Conservation (phyloP, 2,797 vertebrate species). For the Babyrousa celebensis region DNA sequence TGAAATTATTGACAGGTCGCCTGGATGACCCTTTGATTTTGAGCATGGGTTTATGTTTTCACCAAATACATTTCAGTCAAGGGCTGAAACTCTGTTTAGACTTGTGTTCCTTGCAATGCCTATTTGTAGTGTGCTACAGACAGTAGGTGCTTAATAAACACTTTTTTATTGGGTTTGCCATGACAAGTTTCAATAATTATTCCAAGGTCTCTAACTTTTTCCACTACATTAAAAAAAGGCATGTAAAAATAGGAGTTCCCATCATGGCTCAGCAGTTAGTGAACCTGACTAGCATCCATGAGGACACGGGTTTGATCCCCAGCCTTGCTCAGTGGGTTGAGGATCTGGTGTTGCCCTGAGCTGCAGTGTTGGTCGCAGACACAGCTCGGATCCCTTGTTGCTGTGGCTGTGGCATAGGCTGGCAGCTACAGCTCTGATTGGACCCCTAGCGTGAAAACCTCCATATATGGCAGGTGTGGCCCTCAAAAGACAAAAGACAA, state of each 20-base stretch:
- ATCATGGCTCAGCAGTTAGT: too few species aligned
- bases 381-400: too few species aligned
- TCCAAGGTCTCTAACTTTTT: neutral
- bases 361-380: too few species aligned
- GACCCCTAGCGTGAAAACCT: too few species aligned
- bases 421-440: too few species aligned
- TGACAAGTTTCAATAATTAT: slow-evolving; percentile 29
- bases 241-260: slow-evolving; percentile 38
- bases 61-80: neutral
- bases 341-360: too few species aligned
- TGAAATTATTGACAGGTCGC: slow-evolving; percentile 25
- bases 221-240: slow-evolving; percentile 18
- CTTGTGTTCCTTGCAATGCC: neutral
- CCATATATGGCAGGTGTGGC: too few species aligned
- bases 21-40: neutral
- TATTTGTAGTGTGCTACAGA: neutral
- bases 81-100: neutral
- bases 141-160: slow-evolving; percentile 67
- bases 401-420: too few species aligned
- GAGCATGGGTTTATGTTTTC: neutral
- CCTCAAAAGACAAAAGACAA: too few species aligned
- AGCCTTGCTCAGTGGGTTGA: too few species aligned
- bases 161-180: slow-evolving; percentile 11
- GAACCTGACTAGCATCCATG: too few species aligned
- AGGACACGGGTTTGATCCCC: too few species aligned